Percentiles rank a stretch among this genome's conserved stretches.
These are phyloP conservation scores for Champsocephalus gunnari DNA, from an alignment of 2,797 vertebrate species.

Conservation along the genomic window DNA sequence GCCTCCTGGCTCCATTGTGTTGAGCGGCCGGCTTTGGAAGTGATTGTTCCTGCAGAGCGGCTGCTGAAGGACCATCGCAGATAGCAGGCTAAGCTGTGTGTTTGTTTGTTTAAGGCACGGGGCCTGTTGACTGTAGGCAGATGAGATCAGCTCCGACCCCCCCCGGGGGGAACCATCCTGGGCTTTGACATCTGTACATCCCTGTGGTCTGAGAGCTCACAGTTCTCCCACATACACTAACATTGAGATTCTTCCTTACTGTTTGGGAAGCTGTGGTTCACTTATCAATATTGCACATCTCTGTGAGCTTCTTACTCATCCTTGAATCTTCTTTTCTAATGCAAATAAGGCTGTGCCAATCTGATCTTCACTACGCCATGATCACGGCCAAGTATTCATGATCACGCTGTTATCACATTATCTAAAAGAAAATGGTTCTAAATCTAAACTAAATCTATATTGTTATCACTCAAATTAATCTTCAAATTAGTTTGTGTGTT, in stretches of 20 bases:
- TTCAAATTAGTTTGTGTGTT: too few relatives aligned
- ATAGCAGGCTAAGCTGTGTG: conserved; percentile 79
- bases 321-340: conserved; percentile 7
- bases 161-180: conserved; percentile 54
- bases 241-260: conserved; percentile 30
- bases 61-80: conserved; percentile 75
- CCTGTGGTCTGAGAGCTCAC: conserved; percentile 51
- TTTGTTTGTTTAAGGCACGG: conserved; percentile 84
- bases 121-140: conserved; percentile 80
- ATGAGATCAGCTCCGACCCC: conserved; percentile 72
- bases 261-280: conserved; percentile 10
- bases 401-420: too few relatives aligned
- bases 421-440: too few relatives aligned
- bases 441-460: too few relatives aligned
- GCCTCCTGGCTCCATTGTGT: conserved; percentile 80
- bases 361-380: too few relatives aligned
- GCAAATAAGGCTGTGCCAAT: neutral
- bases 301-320: neutral
- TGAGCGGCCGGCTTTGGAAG: conserved; percentile 78
- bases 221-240: conserved; percentile 35
- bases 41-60: conserved; percentile 78
- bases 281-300: conserved; percentile 32
- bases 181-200: conserved; percentile 69
- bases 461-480: too few relatives aligned
- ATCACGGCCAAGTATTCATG: too few relatives aligned